Conservation (phyloP, 2,888 invertebrate species). For the Drosophila subsilvestris region DNA sequence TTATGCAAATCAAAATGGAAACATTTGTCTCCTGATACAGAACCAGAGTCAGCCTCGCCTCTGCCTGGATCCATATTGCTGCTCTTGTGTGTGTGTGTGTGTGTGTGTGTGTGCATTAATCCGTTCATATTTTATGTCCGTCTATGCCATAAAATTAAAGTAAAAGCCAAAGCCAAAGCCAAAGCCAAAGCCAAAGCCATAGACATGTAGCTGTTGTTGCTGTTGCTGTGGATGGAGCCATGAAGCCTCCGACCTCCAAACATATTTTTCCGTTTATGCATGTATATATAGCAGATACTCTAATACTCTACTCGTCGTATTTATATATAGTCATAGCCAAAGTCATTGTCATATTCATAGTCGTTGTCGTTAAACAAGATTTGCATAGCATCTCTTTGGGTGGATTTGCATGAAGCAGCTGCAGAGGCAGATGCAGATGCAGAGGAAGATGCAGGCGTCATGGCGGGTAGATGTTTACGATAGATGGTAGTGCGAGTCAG, state of each 20-base stretch:
- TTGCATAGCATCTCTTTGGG: conserved; percentile 40
- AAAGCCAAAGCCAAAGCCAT: conserved; percentile 21
- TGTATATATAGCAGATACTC: neutral
- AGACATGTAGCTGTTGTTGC: too few relatives aligned
- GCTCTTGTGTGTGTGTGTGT: neutral
- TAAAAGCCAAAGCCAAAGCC: conserved; percentile 39
- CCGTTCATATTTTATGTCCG: conserved; percentile 58
- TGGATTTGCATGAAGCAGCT: conserved; percentile 43
- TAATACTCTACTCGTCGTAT: conserved; percentile 2
- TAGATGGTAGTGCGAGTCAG: conserved; percentile 44
- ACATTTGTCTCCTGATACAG: conserved; percentile 28
- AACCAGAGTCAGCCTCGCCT: too few relatives aligned
- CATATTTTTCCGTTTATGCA: too few relatives aligned
- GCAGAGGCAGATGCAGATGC: conserved; percentile 23
- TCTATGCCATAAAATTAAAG: conserved; percentile 66
- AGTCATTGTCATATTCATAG: conserved; percentile 20
- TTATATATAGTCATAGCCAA: conserved; percentile 28
- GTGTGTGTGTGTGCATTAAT: conserved; percentile 48
- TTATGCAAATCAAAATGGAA: neutral
- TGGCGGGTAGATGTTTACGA: conserved; percentile 30
- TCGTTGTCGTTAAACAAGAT: conserved; percentile 48
- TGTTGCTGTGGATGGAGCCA: conserved; percentile 15
- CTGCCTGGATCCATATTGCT: neutral
- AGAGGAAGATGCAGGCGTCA: neutral
- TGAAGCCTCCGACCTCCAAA: conserved; percentile 25